A percentile compares a stretch with the other conserved stretches of the same genome.
These are phyloP conservation scores for Anhinga rufa DNA, from an alignment of 2,113 vertebrate species.

Conservation along the genomic window DNA sequence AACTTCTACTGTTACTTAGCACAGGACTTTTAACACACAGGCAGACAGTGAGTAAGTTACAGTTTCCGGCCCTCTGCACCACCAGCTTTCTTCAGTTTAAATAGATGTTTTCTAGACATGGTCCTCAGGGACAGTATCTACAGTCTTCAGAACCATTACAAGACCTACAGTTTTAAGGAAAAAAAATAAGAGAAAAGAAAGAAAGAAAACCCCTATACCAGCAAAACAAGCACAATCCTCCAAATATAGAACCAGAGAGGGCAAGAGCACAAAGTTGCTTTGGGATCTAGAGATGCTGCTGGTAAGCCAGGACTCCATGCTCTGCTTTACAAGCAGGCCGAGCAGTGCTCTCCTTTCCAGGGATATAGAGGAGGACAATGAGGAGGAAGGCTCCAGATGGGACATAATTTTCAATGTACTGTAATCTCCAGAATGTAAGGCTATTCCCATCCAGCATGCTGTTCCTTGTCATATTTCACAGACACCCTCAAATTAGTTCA, in stretches of 20 bases:
- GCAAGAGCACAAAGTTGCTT: neutral
- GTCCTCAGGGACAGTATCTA: neutral
- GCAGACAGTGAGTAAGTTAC: rapidly evolving
- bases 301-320: neutral
- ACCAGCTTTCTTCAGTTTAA: neutral
- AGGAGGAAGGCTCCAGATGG: neutral
- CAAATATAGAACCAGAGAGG: neutral
- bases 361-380: neutral
- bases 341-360: neutral
- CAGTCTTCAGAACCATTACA: neutral
- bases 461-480: neutral
- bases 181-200: no score
- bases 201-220: neutral
- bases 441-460: neutral
- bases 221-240: neutral
- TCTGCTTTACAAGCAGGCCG: neutral
- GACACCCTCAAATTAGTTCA: neutral
- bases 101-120: neutral
- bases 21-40: neutral
- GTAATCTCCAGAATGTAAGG: neutral
- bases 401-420: neutral
- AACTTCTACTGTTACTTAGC: neutral
- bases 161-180: neutral
- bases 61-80: neutral
- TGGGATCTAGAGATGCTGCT: neutral